Base-by-base conservation (phyloP, 2,888 invertebrate species). In the Andrena fulva region DNA sequence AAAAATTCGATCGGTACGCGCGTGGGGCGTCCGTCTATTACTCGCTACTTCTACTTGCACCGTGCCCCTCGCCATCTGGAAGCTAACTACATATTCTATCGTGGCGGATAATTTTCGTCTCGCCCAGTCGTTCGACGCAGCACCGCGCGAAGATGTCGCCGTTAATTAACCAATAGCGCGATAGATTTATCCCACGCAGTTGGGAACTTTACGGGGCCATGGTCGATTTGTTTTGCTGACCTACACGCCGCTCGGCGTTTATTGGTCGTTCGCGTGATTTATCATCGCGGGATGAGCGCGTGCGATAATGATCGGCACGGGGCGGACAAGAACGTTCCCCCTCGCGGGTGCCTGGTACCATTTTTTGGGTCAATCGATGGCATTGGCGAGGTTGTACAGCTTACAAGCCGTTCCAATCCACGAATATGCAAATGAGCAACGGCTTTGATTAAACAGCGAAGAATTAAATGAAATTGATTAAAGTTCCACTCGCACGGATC, bases 151-250 rank as follows among this genome's bases (percentile, higher is more conserved):
- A 80, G 72, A 52, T 77, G 52, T 48, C 56, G 8, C 48, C 24
- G 74, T 86, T 90, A 91, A 91, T 91, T 89, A 89, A 91, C 89
- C 90, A 87, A 91, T 92, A 89, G 88, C 87, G 84, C 88, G 85
- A 88, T 80, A 83, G 88, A 91, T 92, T 91, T 91, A 91, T 91
- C 89, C 85, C 73, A 68, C 68, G 62, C 73, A 77, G 78, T 52
- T 82, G 81, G 80, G 83, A 85, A 85, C 63, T 79, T 87, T 87
- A 77, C 81, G 24, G 84, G 80, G 71, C 66, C 50, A 59, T 62
- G 80, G 84, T 83, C 84, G 89, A 78, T 87, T 88, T 84, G 85
- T 85, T 89, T 84, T 70, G 73, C 81, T 80, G 74, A 79, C 79
- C 72, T 77, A 62, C 54, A 62, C 69, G 60, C 16, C 24, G 64